Base-by-base conservation (phyloP, 2,113 vertebrate genomes). In the Mustela lutreola region DNA sequence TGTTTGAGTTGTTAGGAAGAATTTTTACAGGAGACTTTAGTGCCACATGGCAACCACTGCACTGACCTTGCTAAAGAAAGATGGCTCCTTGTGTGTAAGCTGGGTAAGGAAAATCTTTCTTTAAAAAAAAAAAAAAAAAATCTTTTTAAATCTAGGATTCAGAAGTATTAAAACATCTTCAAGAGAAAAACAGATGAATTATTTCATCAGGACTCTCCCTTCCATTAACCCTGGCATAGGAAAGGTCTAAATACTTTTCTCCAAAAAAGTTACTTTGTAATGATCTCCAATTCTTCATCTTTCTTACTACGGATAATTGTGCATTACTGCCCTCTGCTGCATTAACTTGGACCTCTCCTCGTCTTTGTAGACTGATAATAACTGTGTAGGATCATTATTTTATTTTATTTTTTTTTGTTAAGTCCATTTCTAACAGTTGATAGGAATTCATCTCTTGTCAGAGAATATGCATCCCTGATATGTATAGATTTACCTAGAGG, bases 271-370 rank as follows among this genome's bases (percentile, higher is more conserved):
- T n/a, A 58, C 15, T 79, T 90, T 42, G 22, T 56, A 39, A 48
- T 75, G n/a, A 70, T 86, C 33, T 84, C 42, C 65, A 71, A 21
- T 31, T 48, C 28, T 67, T 83, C 19, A 11, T 85, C 18, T 93
- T 60, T 73, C 36, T 83, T 78, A 48, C 42, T 70, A 33, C 36
- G 8, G 16, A n/a, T 26, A 31, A 79, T 50, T 92, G 53, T 71
- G 21, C 33, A 70, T 82, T 89, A 95, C 83, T 70, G 36, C 73
- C 83, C 85, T 88, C 42, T 96, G 67, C 65, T 95, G 86, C 82
- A 73, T 67, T 33, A 80, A 45, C 9, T 78, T 93, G 36, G n/a
- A 65, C 26, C 53, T 79, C 28, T 94, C 45, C 6, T 39, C 73
- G 11, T 78, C 28, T 86, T 96, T 95, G 36, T 24, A 62, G 24